Evolutionary conservation across 1,140 invertebrate genomes (phyloP).

Genomic region (Telenomus remus): DNA sequence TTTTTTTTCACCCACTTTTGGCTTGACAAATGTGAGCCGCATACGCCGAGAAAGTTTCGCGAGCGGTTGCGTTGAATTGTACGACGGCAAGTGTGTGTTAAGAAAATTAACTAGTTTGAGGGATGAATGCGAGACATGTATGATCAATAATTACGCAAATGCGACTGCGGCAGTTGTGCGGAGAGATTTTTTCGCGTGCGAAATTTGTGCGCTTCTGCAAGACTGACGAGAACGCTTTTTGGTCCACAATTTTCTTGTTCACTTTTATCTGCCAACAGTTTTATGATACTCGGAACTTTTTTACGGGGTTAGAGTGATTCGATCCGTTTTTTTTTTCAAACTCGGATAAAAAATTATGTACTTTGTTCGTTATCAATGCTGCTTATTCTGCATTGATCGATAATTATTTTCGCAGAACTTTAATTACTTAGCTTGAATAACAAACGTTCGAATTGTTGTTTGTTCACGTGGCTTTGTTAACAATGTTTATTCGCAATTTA

Average conservation of each 20-base stretch:
- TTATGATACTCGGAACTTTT: too few relatives aligned
- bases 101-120: conserved; percentile 28
- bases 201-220: background rate
- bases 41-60: conserved; percentile 11
- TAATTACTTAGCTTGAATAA: too few relatives aligned
- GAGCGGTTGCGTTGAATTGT: conserved; percentile 10
- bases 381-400: too few relatives aligned
- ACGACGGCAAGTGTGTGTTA: conserved; percentile 9
- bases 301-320: too few relatives aligned
- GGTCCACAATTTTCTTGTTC: background rate
- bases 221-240: background rate
- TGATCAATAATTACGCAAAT: conserved; percentile 45
- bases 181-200: background rate
- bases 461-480: too few relatives aligned
- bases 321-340: too few relatives aligned
- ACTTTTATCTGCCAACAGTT: background rate
- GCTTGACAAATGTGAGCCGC: background rate
- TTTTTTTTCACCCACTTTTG: background rate
- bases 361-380: too few relatives aligned
- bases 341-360: too few relatives aligned
- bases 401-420: too few relatives aligned
- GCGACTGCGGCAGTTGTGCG: conserved; percentile 11
- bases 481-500: too few relatives aligned
- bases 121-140: conserved; percentile 14
- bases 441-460: too few relatives aligned